A percentile compares a stretch with the other conserved stretches of the same genome.
These are phyloP conservation scores for Bellardia bayeri DNA, from an alignment of 2,888 invertebrate genomes.

Conservation along the genomic window DNA sequence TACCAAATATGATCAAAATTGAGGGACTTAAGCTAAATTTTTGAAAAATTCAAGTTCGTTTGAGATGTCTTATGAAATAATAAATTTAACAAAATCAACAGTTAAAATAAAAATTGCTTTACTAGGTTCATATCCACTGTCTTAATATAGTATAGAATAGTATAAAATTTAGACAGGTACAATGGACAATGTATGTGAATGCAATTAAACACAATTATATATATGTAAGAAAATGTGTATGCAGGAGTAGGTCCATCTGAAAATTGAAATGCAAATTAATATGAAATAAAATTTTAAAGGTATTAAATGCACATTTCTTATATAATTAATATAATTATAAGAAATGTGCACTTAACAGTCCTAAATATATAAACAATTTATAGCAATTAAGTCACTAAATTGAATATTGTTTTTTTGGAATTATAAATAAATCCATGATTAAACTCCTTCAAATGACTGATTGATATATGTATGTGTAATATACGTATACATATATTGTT, in stretches of 20 bases:
- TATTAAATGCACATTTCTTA: not conserved
- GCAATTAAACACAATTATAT: not conserved
- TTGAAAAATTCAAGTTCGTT: too few relatives aligned
- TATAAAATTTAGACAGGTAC: not conserved
- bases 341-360: too few relatives aligned
- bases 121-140: not conserved
- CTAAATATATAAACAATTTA: too few relatives aligned
- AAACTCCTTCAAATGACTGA: constrained; percentile 11
- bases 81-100: too few relatives aligned
- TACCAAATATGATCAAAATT: too few relatives aligned
- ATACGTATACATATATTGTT: constrained; percentile 13
- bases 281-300: not conserved
- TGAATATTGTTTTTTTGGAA: too few relatives aligned
- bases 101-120: too few relatives aligned
- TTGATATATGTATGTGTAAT: not conserved
- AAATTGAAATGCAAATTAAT: not conserved
- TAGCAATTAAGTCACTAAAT: too few relatives aligned
- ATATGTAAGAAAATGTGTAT: not conserved
- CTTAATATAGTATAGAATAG: not conserved
- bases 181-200: not conserved
- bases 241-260: not conserved
- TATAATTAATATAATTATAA: too few relatives aligned
- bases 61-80: too few relatives aligned
- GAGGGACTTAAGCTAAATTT: too few relatives aligned
- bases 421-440: not conserved